Base-by-base conservation (phyloP, 92 coral and sea anemone species). In the Porites cylindrica region DNA sequence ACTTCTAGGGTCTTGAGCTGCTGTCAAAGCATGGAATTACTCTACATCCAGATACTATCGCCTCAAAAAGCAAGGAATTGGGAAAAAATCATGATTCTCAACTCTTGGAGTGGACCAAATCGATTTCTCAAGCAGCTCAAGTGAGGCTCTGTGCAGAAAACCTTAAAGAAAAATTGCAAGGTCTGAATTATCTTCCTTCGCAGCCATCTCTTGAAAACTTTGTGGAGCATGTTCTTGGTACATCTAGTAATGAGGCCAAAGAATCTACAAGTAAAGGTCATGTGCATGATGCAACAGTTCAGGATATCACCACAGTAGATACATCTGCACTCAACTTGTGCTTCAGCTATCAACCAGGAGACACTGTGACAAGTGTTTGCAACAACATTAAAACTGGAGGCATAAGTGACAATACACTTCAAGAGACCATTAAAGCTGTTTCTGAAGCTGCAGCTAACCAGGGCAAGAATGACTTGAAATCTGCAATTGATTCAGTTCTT, bases 1-100 rank as follows among this genome's bases (percentile, higher is more conserved):
- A 81, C 75, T 81, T 81, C 76, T 11, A 81, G 76, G 85, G 76
- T 56, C 85, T 81, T 70, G 85, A 66, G 76, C 75, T 81, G 76
- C 65, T 66, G 72, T 81, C 85, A 67, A 66, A 59, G 62, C 85
- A 81, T 81, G 85, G 77, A 67, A 81, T 81, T 68, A 66, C 76
- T 50, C 76, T 53, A 53, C 85, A 81, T 50, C 77, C 85, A 66
- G 85, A 81, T 68, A 81, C 85, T 51, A 72, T 68, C 26, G 85
- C 85, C 63, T 53, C 75, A 66, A 67, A 81, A 72, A 56, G 66
- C 60, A 81, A 81, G 54, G 85, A 81, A 72, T 72, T 81, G 75
- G 85, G 85, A 32, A 81, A 81, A 68, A 81, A 81, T 66, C 85
- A 81, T 66, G 85, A 81, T 67, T 66, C 75, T 26, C 76, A 66